Base-by-base conservation (phyloP, 2,797 vertebrate genomes). In the Notolabrus celidotus region DNA sequence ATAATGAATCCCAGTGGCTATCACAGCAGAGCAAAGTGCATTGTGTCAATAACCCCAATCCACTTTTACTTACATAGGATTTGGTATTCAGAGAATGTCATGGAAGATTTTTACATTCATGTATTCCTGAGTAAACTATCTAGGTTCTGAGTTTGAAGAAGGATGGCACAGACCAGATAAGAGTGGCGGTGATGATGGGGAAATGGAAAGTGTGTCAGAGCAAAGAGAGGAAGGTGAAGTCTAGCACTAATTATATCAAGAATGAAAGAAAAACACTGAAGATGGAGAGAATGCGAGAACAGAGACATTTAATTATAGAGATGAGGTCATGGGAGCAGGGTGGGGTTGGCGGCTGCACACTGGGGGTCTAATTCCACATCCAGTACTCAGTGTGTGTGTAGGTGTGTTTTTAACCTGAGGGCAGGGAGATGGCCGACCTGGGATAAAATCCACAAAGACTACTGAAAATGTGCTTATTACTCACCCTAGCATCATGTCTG, bases 231-330 rank as follows among this genome's bases (percentile, higher is more conserved):
- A 74, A 71, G 50, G 72, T 66, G 64, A 83, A 72, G 69, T 74
- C 69, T 66, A 67, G 66, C 66, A 69, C 68, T 86, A 87, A 92
- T 91, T 86, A 90, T 74, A 62, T 73, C 63, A 67, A 80, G 74
- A 85, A 89, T 87, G 84, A 89, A 86, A 90, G 85, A 80, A 88
- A 88, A 88, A 79, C 80, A 79, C 20, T 51, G 16, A 59, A 80
- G 71, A 84, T 0, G 25, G 33, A 16, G 66, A 80, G 80, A 77
- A 80, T 71, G 69, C 61, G 27, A 85, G 80, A 84, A 61, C 65
- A 82, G 78, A 85, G 73, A 77, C 68, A 67, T 82, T 74, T 88
- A 85, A 87, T 88, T 87, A 90, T 74, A 61, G 72, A 71, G 79
- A 55, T 19, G 20, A 79, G 67, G 80, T 85, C 82, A 80, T 60